Base-by-base conservation (phyloP, 2,113 vertebrate genomes). In the Chlamydotis undulata region DNA sequence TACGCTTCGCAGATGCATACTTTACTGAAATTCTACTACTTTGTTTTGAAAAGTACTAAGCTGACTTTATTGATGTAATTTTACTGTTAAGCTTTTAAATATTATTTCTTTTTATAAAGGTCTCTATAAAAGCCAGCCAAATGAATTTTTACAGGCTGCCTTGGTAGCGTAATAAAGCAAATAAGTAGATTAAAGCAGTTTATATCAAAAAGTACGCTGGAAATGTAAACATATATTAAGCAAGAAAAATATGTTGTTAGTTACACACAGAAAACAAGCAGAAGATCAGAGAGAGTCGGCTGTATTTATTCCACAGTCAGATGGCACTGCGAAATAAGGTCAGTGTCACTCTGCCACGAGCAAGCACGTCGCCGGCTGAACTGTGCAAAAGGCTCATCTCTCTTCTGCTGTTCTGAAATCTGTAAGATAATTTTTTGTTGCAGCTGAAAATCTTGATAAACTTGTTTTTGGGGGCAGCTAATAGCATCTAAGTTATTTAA, bases 61-160 rank as follows among this genome's bases (percentile, higher is more conserved):
- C 39, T 81, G 56, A 57, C 57, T 93, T 76, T 61, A 83, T 33
- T 83, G 75, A 64, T 64, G 47, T 59, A 37, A 90, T 80, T 95
- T 95, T 91, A 90, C 45, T 83, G 47, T 52, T 85, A 79, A 69
- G 49, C 81, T 95, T 89, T 85, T 82, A 89, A 84, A 91, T 70
- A 82, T 49, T 57, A 65, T 45, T 93, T 10, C 61, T 71, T 82
- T 80, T 69, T 57, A 60, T 71, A n/a, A 69, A 91, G 45, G 47
- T 50, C 49, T 63, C 70, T 39, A 10, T 87, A 81, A 92, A 93
- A 61, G 41, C 37, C 49, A 73, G 29, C 31, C 16, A n/a, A 68
- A 74, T 73, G 9, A 57, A n/a, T 87, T 87, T 71, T 94, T 94
- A 77, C 19, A 15, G 63, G 26, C 37, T 69, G 59, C 2, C 2